Conservation (phyloP, 2,113 vertebrate genomes). For the Aldabrachelys gigantea region DNA sequence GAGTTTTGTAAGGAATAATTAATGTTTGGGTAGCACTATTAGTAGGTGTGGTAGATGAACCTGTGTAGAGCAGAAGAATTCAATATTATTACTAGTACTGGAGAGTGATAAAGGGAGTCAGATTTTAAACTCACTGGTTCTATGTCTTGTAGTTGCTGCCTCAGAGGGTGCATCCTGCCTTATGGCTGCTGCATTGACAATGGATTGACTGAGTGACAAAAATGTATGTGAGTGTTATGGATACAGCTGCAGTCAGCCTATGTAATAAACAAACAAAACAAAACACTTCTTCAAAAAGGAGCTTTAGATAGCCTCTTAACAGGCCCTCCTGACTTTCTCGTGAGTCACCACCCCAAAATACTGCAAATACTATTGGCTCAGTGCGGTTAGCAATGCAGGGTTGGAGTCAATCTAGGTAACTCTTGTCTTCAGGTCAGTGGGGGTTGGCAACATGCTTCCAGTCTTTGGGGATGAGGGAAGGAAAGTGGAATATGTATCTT, state of each 20-base stretch:
- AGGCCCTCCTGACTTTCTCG: constrained; percentile 60
- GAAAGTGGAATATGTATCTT: constrained; percentile 54
- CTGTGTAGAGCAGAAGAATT: not conserved
- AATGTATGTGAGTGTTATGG: fast-evolving
- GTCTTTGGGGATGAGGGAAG: constrained; percentile 2
- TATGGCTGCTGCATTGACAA: not conserved
- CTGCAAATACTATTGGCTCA: constrained; percentile 49
- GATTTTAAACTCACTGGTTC: not conserved
- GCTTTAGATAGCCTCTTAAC: constrained; percentile 40
- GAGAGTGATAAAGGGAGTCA: not conserved
- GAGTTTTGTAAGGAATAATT: not conserved
- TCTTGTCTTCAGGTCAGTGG: constrained; percentile 72
- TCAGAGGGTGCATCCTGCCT: not conserved
- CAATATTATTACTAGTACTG: not conserved
- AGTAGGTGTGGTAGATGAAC: not conserved
- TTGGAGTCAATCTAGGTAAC: constrained; percentile 79
- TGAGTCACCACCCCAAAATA: constrained; percentile 76
- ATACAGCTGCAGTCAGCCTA: not conserved
- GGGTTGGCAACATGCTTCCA: not conserved
- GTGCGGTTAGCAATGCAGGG: constrained; percentile 45
- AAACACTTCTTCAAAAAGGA: constrained; percentile 22
- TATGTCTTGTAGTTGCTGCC: not conserved
- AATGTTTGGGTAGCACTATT: not conserved
- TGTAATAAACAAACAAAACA: constrained; percentile 18
- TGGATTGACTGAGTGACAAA: not conserved